phyloP scores from a whole-genome alignment of 2,113 vertebrate genomes.

The Vanacampus margaritifer region DNA sequence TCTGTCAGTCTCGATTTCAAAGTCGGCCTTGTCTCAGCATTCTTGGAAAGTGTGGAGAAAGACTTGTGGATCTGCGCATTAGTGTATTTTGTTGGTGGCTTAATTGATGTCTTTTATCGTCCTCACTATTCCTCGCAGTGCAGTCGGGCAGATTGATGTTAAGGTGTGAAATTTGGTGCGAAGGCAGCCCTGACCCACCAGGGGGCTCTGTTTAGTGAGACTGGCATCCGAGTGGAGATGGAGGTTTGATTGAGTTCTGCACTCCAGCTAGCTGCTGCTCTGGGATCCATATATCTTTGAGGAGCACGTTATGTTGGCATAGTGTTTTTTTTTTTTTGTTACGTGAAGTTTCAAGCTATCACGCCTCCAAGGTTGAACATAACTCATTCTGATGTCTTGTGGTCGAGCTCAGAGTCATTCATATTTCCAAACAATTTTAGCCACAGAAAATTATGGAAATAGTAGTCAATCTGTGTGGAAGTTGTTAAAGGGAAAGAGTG shows the following conservation, averaged over 20 bases:
- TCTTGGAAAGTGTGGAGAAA: conserved; percentile 36
- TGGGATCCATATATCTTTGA: conserved; percentile 8
- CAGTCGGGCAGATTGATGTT: conserved; percentile 22
- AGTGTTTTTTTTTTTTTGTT: not conserved
- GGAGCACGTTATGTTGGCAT: not conserved
- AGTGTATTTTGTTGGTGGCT: conserved; percentile 55
- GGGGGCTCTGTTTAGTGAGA: conserved; percentile 46
- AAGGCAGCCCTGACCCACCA: conserved; percentile 45
- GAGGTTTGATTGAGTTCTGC: conserved; percentile 17
- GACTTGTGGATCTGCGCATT: conserved; percentile 9
- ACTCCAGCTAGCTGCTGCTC: conserved; percentile 4
- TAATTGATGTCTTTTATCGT: conserved; percentile 68
- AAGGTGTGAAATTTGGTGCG: conserved; percentile 27
- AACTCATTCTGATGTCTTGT: not conserved
- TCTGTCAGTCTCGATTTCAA: conserved; percentile 73
- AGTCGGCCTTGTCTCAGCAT: conserved; percentile 43
- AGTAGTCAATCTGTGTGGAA: not conserved
- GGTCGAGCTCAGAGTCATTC: not conserved
- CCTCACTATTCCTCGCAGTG: conserved; percentile 60
- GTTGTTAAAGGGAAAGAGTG: not conserved
- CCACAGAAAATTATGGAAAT: not conserved
- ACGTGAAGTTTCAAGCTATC: not conserved
- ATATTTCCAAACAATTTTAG: not conserved
- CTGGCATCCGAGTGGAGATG: conserved; percentile 38
- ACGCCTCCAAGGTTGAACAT: not conserved